Conservation (phyloP, 2,797 vertebrate species). For the Petrocephalus sullivani region DNA sequence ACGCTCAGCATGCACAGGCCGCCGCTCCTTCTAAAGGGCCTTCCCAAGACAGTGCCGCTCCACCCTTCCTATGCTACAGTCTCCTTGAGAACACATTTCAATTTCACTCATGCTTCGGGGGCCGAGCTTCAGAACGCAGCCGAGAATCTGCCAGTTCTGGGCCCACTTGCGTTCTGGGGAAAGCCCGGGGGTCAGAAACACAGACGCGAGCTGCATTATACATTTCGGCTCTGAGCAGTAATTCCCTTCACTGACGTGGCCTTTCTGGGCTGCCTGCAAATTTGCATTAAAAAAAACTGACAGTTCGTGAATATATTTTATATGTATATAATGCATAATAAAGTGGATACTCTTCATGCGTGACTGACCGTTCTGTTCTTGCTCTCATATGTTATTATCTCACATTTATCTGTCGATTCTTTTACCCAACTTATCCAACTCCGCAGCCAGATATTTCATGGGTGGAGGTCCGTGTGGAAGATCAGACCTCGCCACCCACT, state of each 20-base stretch:
- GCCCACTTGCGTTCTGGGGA: background rate
- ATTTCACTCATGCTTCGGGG: background rate
- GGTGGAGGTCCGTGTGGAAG: background rate
- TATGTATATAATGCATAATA: background rate
- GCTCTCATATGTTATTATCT: background rate
- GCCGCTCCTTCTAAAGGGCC: too few species aligned
- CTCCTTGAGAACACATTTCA: background rate
- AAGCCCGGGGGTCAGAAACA: background rate
- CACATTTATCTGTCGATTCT: background rate
- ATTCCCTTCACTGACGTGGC: background rate
- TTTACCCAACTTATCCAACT: background rate
- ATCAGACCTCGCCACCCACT: background rate
- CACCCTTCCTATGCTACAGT: background rate
- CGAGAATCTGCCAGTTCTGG: background rate
- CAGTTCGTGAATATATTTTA: background rate
- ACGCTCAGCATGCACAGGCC: background rate
- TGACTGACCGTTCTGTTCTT: background rate
- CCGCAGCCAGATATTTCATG: background rate
- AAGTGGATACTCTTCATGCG: background rate
- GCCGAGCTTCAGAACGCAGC: background rate
- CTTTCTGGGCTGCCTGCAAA: background rate
- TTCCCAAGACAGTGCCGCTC: background rate
- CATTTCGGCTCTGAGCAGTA: background rate
- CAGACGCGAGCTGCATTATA: background rate
- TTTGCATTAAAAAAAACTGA: background rate